Evolutionary conservation across 2,888 invertebrate species (phyloP), one percentile per base, ranked within the genome.

Genomic region (Campoletis raptor): DNA sequence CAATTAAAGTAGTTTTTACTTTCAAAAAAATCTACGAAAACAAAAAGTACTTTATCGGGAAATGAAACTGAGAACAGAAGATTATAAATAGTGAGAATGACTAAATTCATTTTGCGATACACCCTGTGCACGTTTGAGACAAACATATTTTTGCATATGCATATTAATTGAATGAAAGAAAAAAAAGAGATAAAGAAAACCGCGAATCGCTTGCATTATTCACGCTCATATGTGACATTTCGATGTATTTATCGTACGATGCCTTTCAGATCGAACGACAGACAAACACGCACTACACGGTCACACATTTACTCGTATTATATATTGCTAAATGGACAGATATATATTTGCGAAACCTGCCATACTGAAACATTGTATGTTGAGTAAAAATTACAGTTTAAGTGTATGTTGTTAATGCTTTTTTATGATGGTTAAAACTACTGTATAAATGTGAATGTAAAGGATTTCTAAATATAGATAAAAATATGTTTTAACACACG

Each of bases 131-230:
- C 42, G 9, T 69, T 21, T 0, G 8, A 24, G 42, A 1, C 42
- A 15, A 42, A 24, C 42, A 21, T 42, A 24, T 40, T 42, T 24
- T 10, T 69, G 42, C 21, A 21, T 21, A 21, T 42, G 67, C 42
- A 24, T 67, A 15, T 3, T 42, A 67, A 67, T n/a, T 21, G n/a
- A n/a, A 21, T 36, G 40, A 42, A 66, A 74, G 57, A 36, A 76
- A 37, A 36, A 36, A 66, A 42, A 69, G 54, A 67, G 73, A 40
- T 48, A 57, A 21, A 37, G 40, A 73, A 72, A 81, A 52, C 54
- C 42, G 57, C 57, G 79, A 82, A 79, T 70, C 70, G 76, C 42
- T 72, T 72, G 78, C 73, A 83, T 85, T 79, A 83, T 83, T 86
- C 85, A 80, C 77, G 76, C 37, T 72, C n/a, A 3, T 80, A 73